These are phyloP conservation scores for Nylanderia fulva DNA, from an alignment of 1,140 invertebrate species.

Conservation along the genomic window DNA sequence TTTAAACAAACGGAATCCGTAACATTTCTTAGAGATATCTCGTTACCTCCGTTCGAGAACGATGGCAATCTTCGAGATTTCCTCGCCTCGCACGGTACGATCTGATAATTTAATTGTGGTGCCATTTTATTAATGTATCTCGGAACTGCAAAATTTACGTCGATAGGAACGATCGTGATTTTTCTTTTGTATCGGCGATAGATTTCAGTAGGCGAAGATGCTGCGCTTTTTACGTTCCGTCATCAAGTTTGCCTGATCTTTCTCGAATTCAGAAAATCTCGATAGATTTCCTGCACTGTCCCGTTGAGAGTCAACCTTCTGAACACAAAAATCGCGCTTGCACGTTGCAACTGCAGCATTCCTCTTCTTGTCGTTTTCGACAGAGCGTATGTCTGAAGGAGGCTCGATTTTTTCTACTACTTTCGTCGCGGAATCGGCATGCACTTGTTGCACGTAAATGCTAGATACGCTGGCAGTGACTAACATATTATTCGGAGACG, in stretches of 20 bases:
- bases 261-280: not conserved
- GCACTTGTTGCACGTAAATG: conserved; percentile 29
- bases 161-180: conserved; percentile 69
- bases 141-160: conserved; percentile 35
- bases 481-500: not conserved
- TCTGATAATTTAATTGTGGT: not conserved
- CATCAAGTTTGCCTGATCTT: not conserved
- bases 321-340: conserved; percentile 5
- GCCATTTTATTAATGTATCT: not conserved
- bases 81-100: not conserved
- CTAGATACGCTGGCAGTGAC: not conserved
- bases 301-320: not conserved
- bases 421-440: not conserved
- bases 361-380: not conserved
- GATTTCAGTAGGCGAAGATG: not conserved
- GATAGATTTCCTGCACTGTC: not conserved
- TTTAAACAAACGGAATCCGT: not conserved
- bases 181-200: conserved; percentile 34
- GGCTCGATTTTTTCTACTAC: not conserved
- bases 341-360: not conserved
- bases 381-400: not conserved
- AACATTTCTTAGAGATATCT: not conserved
- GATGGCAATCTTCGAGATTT: not conserved
- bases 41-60: not conserved
- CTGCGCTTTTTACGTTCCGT: not conserved